Evolutionary conservation across 2,888 invertebrate genomes (phyloP), one percentile per base, ranked within the genome.

Genomic region (Clunio marinus): DNA sequence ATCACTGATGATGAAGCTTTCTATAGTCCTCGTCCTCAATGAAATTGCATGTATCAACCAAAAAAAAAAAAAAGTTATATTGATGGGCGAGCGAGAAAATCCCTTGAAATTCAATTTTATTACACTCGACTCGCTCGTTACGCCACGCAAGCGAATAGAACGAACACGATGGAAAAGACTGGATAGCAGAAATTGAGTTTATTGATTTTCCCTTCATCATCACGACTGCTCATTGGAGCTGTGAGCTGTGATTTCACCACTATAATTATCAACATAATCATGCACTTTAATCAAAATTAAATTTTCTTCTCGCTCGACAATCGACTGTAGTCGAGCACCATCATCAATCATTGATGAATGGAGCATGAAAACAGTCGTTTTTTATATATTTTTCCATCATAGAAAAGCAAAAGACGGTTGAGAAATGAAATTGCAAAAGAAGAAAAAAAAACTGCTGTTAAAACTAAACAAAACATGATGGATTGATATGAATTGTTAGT

Each of bases 291-390:
- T 63, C 63, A 46, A 63, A 63, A 63, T 63, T 63, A 46, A 63
- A 63, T 63, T 62, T 27, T 46, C 46, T 5, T n/a, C 22, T 2
- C 24, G 1, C 32, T 62, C 13, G 8, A 7, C 4, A 15, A 10
- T 41, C 41, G 41, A 62, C 22, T n/a, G 13, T 24, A n/a, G 22
- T 37, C n/a, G 37, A 24, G 27, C 22, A 20, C 25, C 17, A 37
- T 63, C 63, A 63, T 63, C 63, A 63, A 63, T 63, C 63, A 63
- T 63, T 63, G 63, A 63, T 46, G 63, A 28, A 63, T 63, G 63
- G 27, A 63, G 46, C 62, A 37, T 62, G 62, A 62, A 62, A 62
- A 62, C 24, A 62, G 62, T 62, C 41, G 41, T 41, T 41, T 41
- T 41, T 41, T 41, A 10, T 10, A 41, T n/a, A n/a, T n/a, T n/a